These are phyloP conservation scores for Esox lucius DNA, from an alignment of 2,797 vertebrate species.

Conservation along the genomic window DNA sequence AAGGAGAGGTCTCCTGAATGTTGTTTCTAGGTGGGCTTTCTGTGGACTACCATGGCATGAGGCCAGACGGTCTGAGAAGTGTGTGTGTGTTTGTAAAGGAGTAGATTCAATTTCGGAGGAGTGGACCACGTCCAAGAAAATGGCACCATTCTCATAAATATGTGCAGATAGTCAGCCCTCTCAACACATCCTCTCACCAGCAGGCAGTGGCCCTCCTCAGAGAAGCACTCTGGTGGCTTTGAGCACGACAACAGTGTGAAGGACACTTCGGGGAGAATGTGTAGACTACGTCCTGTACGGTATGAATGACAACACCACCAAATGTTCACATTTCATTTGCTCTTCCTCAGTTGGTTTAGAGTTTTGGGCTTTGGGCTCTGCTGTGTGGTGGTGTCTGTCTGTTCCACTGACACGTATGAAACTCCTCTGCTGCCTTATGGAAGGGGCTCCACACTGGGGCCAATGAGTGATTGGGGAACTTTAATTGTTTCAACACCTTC, in stretches of 20 bases:
- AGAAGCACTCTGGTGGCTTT: not conserved
- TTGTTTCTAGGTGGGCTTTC: conserved; percentile 29
- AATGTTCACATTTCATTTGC: not conserved
- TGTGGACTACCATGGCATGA: conserved; percentile 12
- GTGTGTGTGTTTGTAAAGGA: conserved; percentile 11
- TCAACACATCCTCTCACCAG: not conserved
- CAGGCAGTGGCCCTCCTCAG: too few species aligned
- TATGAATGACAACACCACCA: not conserved
- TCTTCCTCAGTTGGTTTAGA: not conserved
- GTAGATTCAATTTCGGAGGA: not conserved
- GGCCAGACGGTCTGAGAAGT: conserved; percentile 38
- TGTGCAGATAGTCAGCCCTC: not conserved
- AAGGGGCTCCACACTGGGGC: not conserved
- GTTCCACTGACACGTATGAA: not conserved
- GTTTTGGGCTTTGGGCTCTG: too few species aligned
- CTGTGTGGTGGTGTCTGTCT: not conserved
- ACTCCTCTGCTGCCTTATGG: not conserved
- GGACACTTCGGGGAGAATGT: not conserved
- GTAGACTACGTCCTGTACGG: not conserved
- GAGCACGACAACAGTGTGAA: not conserved
- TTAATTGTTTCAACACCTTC: conserved; percentile 61
- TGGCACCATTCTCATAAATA: not conserved
- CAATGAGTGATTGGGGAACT: conserved; percentile 24
- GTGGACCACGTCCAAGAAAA: not conserved
- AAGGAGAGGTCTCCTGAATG: conserved; percentile 24